Percentiles rank a stretch among this genome's conserved stretches.
Evolutionary conservation across 2,113 vertebrate genomes (phyloP).

Genomic region (Oncorhynchus masou): DNA sequence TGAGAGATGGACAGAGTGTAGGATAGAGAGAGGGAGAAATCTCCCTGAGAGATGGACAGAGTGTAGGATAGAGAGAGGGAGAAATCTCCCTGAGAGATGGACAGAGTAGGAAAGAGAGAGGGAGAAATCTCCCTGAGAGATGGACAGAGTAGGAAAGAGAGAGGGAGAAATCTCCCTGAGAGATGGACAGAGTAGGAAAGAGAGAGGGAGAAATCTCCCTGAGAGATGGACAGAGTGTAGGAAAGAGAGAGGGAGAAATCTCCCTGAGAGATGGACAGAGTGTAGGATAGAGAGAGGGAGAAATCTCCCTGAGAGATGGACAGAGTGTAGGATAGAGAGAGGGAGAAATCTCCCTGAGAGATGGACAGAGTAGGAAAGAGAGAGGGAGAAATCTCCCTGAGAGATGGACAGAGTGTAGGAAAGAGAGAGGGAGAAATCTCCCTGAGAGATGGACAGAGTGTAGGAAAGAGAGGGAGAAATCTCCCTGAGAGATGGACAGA

Average conservation of each 20-base stretch:
- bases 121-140: background rate
- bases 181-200: background rate
- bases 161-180: background rate
- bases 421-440: background rate
- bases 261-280: too few species aligned
- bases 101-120: background rate
- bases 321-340: background rate
- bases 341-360: background rate
- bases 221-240: too few species aligned
- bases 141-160: background rate
- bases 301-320: constrained; percentile 1
- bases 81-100: too few species aligned
- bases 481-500: too few species aligned
- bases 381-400: background rate
- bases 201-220: background rate
- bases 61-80: background rate
- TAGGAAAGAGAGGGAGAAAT: background rate
- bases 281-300: background rate
- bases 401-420: too few species aligned
- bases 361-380: background rate
- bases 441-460: too few species aligned
- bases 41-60: too few species aligned
- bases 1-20: too few species aligned
- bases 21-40: background rate
- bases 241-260: background rate